Evolutionary conservation across 2,888 invertebrate species (phyloP).

Genomic region (Luperina testacea): DNA sequence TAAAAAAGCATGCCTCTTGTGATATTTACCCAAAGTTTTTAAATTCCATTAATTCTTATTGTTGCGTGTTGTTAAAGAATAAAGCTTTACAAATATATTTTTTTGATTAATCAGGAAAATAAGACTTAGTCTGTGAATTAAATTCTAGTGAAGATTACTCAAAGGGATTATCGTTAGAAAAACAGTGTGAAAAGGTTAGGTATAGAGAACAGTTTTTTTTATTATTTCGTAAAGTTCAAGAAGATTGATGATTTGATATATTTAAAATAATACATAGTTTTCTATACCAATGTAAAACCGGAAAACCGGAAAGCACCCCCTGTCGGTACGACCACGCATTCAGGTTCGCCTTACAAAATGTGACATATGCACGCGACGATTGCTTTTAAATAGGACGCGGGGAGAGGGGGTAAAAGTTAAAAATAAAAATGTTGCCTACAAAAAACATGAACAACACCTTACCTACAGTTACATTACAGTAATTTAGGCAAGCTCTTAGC

Average conservation of each 20-base stretch:
- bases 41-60: conserved; percentile 9
- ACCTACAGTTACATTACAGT: not conserved
- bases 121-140: not conserved
- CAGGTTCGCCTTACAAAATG: not conserved
- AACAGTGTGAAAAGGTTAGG: not conserved
- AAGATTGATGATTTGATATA: not conserved
- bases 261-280: not conserved
- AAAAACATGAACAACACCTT: not conserved
- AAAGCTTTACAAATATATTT: not conserved
- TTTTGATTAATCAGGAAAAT: not conserved
- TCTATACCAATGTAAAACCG: not conserved
- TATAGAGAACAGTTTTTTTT: not conserved
- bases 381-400: not conserved
- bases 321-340: not conserved
- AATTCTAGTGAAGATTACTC: not conserved
- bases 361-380: not conserved
- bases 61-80: conserved; percentile 26
- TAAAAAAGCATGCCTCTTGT: not conserved
- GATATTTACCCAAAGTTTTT: not conserved
- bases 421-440: not conserved
- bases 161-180: not conserved
- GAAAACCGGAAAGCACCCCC: not conserved
- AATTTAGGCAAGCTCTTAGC: not conserved
- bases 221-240: not conserved
- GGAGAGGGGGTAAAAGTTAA: not conserved